Evolutionary conservation across 2,888 invertebrate genomes (phyloP), one percentile per base, ranked within the genome.

Genomic region (Odontothrips loti): DNA sequence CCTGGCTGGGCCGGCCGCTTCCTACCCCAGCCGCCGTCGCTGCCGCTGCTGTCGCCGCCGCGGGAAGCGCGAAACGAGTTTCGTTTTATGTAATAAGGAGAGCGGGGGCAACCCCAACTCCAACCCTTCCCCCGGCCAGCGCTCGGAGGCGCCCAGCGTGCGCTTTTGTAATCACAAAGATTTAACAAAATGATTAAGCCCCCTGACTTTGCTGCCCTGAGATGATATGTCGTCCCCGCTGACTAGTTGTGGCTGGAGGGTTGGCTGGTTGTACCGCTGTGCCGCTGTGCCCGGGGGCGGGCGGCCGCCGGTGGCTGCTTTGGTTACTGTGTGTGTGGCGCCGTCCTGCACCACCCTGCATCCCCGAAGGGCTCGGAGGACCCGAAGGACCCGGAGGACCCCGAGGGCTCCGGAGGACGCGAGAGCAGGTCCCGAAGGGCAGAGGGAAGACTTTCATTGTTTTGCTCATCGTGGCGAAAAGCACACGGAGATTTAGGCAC

Each of bases 1-100:
- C n/a, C n/a, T n/a, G n/a, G n/a, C n/a, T n/a, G n/a, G n/a, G n/a
- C n/a, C n/a, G n/a, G n/a, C n/a, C n/a, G n/a, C n/a, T n/a, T n/a
- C n/a, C n/a, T n/a, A n/a, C n/a, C n/a, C n/a, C n/a, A n/a, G n/a
- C n/a, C n/a, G n/a, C n/a, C n/a, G n/a, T n/a, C n/a, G n/a, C n/a
- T n/a, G 58, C 17, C 58, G 1, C 58, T 15, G 58, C 58, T 43
- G 34, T 43, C 34, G 15, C 58, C 58, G 58, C 58, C 58, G 58
- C 58, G 58, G 20, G 20, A 6, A 9, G 68, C 68, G 3, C 27
- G 68, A 75, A 75, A 75, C 68, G 68, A 75, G 68, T 75, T 75
- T 75, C 68, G 68, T 75, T n/a, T 75, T 75, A 75, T 75, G 68
- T 75, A 75, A 75, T 75, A 75, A 75, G 68, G 68, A 68, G 68